Percentiles rank a stretch among this genome's conserved stretches.
phyloP scores from a whole-genome alignment of 2,113 vertebrate genomes.

The Zosterops borbonicus region DNA sequence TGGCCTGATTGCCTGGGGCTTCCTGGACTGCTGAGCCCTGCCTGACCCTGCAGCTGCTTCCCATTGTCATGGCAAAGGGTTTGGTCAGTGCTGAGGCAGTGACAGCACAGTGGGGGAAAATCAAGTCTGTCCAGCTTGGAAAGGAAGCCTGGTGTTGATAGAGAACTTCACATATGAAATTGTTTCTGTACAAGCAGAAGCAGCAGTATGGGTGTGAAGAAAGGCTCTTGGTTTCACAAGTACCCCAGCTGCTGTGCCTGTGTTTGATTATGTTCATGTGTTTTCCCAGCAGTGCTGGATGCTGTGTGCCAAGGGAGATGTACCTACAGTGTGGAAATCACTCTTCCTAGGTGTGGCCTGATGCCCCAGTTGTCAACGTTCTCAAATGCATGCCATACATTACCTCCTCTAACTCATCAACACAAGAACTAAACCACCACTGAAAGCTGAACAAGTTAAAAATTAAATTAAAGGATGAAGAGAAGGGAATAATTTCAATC shows the following conservation, averaged over 20 bases:
- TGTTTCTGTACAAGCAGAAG: not conserved
- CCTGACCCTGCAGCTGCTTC: not conserved
- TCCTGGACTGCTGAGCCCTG: not conserved
- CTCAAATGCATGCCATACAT: not conserved
- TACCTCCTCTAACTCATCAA: not conserved
- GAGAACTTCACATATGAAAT: fast-evolving
- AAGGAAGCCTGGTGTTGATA: not conserved
- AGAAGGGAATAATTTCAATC: not conserved
- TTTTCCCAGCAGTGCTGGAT: not conserved
- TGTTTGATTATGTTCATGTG: fast-evolving
- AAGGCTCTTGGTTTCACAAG: not conserved
- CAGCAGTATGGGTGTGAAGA: fast-evolving
- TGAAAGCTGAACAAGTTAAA: not conserved
- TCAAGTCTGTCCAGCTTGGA: not conserved
- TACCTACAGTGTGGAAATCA: not conserved
- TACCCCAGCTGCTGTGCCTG: not conserved
- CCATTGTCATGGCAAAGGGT: fast-evolving
- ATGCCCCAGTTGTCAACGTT: not conserved
- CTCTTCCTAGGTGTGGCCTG: not conserved
- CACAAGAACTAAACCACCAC: not conserved
- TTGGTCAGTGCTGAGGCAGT: not conserved
- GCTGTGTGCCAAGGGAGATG: not conserved
- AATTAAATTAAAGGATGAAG: not conserved
- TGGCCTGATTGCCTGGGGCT: fast-evolving
- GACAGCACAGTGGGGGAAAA: not conserved